Conservation (phyloP, 2,113 vertebrate species). For the Poecilia latipinna region DNA sequence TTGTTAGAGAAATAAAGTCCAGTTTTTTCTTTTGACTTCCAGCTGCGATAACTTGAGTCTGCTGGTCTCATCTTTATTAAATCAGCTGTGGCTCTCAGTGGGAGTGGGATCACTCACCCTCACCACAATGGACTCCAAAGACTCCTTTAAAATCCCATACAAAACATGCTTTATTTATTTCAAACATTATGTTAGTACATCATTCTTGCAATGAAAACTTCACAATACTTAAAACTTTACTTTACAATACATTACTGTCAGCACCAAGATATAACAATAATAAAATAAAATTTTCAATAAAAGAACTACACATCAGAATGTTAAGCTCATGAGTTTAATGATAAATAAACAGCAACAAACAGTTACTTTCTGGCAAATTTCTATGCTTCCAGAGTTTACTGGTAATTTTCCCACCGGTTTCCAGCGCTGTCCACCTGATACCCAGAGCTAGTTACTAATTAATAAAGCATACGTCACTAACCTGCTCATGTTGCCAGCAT, state of each 20-base stretch:
- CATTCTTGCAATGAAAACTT: background rate
- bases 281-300: background rate
- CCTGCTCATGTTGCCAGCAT: conserved; percentile 69
- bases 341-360: background rate
- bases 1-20: background rate
- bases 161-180: background rate
- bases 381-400: conserved; percentile 1
- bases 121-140: conserved; percentile 14
- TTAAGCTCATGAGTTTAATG: background rate
- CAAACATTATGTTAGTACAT: background rate
- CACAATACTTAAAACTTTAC: too few relatives aligned
- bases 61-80: conserved; percentile 1
- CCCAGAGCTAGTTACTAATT: conserved; percentile 74
- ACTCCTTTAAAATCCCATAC: conserved; percentile 21
- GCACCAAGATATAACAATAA: background rate
- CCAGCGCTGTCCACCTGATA: conserved; percentile 60
- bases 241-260: background rate
- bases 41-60: background rate
- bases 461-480: conserved; percentile 63
- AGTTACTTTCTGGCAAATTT: background rate
- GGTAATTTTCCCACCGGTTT: conserved; percentile 16
- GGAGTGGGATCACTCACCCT: conserved; percentile 48
- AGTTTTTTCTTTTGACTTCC: background rate
- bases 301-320: background rate
- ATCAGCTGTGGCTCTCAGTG: conserved; percentile 25